These are phyloP conservation scores for Setipinna tenuifilis DNA, from an alignment of 2,797 vertebrate genomes.

Conservation along the genomic window DNA sequence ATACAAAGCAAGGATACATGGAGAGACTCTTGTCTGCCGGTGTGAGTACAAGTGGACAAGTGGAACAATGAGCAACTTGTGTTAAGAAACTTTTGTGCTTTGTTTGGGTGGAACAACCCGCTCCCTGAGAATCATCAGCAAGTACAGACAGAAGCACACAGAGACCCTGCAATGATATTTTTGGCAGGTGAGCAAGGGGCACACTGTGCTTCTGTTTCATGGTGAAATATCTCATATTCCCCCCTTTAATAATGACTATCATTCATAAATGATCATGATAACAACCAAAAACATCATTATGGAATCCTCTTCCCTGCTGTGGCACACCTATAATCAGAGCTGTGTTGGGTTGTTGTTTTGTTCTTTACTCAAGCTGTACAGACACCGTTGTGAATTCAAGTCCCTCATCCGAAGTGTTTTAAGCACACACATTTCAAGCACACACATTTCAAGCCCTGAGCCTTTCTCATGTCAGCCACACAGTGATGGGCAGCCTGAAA, in stretches of 20 bases:
- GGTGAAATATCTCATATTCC: neutral
- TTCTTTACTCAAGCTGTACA: neutral
- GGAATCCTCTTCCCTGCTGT: neutral
- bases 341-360: neutral
- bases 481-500: too few relatives aligned
- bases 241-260: neutral
- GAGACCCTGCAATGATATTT: neutral
- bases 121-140: slow-evolving; percentile 2
- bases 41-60: neutral
- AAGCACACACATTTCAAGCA: too few relatives aligned
- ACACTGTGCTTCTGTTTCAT: slow-evolving; percentile 3
- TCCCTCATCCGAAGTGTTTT: neutral
- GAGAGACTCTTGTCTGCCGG: neutral
- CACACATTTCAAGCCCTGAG: too few relatives aligned
- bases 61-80: slow-evolving; percentile 20
- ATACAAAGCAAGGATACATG: slow-evolving; percentile 40
- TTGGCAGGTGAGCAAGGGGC: neutral
- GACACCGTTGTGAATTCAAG: neutral
- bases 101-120: slow-evolving; percentile 12
- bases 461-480: too few relatives aligned
- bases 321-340: neutral
- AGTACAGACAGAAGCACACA: neutral
- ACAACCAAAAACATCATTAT: slow-evolving; percentile 3
- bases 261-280: neutral
- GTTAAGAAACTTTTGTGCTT: slow-evolving; percentile 9